phyloP scores from a whole-genome alignment of 1,140 invertebrate genomes.

The Acyrthosiphon pisum region DNA sequence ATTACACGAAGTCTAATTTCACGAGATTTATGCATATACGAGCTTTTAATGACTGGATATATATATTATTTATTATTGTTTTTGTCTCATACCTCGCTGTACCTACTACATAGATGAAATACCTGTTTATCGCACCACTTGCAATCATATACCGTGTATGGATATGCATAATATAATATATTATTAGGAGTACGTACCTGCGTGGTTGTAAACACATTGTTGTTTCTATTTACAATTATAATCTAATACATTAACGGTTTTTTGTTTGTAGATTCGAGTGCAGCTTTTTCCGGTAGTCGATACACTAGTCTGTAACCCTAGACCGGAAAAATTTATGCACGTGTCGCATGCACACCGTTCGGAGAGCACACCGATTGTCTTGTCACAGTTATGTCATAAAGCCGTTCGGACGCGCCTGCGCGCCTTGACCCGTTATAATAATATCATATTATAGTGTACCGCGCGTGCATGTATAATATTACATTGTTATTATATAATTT shows the following conservation, averaged over 20 bases:
- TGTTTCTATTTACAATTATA: background rate
- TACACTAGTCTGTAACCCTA: background rate
- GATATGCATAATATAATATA: background rate
- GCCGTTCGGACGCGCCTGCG: slow-evolving; percentile 11
- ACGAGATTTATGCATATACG: background rate
- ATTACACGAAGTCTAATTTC: background rate
- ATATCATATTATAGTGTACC: background rate
- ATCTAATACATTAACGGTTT: background rate
- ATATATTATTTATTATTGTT: background rate
- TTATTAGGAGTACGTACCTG: background rate
- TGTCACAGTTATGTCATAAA: slow-evolving; percentile 21
- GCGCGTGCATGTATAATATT: background rate
- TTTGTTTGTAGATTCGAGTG: slow-evolving; percentile 49
- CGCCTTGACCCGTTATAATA: background rate
- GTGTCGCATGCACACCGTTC: background rate
- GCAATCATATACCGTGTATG: background rate
- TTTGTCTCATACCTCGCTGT: background rate
- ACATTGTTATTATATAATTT: background rate
- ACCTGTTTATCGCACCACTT: background rate
- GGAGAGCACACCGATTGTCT: background rate
- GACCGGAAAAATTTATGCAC: background rate
- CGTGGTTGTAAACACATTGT: background rate
- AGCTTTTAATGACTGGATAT: background rate
- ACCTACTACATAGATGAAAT: background rate
- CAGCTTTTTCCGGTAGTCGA: slow-evolving; percentile 42